Percentiles rank a stretch among this genome's conserved stretches.
phyloP scores from a whole-genome alignment of 2,113 vertebrate species.

The Speoplatyrhinus poulsoni region DNA sequence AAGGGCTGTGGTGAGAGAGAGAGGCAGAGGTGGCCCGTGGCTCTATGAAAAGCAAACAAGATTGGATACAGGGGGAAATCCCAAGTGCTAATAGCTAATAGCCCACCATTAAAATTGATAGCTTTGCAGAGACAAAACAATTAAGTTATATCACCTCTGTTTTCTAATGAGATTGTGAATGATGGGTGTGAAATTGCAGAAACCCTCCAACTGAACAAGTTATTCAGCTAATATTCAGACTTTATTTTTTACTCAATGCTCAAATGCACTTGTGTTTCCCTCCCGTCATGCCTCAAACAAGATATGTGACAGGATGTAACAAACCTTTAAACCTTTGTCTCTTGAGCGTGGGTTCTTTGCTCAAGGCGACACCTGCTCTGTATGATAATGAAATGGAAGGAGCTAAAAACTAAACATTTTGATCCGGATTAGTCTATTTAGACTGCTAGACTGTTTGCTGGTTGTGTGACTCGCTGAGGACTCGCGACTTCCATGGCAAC shows the following conservation, averaged over 20 bases:
- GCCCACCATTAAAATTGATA: slow-evolving; percentile 37
- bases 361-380: slow-evolving; percentile 39
- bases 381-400: slow-evolving; percentile 49
- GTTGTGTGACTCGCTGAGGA: slow-evolving; percentile 4
- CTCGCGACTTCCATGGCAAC: slow-evolving; percentile 27
- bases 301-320: slow-evolving; percentile 33
- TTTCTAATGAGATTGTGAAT: slow-evolving; percentile 28
- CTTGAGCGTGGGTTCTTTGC: slow-evolving; percentile 19
- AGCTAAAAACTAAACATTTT: slow-evolving; percentile 22
- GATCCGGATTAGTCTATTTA: slow-evolving; percentile 39
- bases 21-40: slow-evolving; percentile 21
- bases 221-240: slow-evolving; percentile 21
- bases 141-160: slow-evolving; percentile 47
- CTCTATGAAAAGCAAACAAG: slow-evolving; percentile 48
- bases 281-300: not conserved
- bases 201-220: slow-evolving; percentile 33
- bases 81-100: slow-evolving; percentile 58
- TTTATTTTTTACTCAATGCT: slow-evolving; percentile 21
- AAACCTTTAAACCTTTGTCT: slow-evolving; percentile 21
- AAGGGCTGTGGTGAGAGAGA: not conserved
- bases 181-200: slow-evolving; percentile 12
- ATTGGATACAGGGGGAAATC: slow-evolving; percentile 46
- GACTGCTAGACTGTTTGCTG: slow-evolving; percentile 9
- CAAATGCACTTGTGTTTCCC: not conserved
- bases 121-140: slow-evolving; percentile 49